These are phyloP conservation scores for Antheraea mylitta DNA, from an alignment of 1,140 invertebrate genomes.

Conservation along the genomic window DNA sequence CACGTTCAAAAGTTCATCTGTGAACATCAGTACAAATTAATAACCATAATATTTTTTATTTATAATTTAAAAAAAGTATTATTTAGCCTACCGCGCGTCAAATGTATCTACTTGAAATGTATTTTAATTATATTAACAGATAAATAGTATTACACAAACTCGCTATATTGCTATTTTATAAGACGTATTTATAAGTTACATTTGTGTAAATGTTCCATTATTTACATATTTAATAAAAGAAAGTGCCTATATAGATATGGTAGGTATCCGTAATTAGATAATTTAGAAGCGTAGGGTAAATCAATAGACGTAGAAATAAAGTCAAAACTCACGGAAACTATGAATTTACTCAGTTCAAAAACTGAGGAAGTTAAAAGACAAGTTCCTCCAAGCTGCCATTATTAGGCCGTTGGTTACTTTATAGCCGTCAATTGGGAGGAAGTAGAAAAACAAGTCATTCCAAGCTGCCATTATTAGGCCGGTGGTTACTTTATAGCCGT, in stretches of 20 bases:
- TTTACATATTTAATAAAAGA: not conserved
- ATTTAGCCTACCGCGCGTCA: not conserved
- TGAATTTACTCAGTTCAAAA: too few species aligned
- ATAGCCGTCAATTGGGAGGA: too few species aligned
- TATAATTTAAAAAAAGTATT: not conserved
- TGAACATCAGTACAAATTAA: not conserved
- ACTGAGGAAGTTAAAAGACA: too few species aligned
- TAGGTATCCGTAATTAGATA: not conserved
- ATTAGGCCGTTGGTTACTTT: too few species aligned
- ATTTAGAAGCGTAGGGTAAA: too few species aligned
- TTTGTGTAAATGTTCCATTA: not conserved
- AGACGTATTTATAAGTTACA: not conserved
- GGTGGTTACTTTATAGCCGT: too few species aligned
- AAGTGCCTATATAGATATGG: not conserved
- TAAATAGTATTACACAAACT: not conserved
- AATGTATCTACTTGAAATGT: not conserved
- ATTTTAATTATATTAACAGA: not conserved
- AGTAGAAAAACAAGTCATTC: too few species aligned
- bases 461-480: too few species aligned
- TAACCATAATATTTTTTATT: not conserved
- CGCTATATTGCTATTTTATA: constrained; percentile 1
- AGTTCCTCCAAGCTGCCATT: too few species aligned
- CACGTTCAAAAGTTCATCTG: not conserved
- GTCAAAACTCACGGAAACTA: not conserved
- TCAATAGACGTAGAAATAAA: not conserved